phyloP scores from a whole-genome alignment of 2,113 vertebrate genomes.

The Recurvirostra avosetta region DNA sequence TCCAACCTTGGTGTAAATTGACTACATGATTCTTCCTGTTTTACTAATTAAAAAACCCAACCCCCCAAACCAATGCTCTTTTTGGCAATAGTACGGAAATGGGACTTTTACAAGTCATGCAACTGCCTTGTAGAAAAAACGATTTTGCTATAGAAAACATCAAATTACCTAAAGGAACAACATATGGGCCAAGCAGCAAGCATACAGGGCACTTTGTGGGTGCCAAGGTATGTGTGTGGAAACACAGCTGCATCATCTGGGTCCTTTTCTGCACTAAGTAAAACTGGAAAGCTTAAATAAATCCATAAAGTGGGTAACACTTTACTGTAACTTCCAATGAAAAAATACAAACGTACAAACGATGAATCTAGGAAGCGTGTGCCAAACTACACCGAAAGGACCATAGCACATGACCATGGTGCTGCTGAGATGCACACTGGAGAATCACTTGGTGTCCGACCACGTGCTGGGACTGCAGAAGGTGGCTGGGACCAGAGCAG shows the following conservation, averaged over 20 bases:
- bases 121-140: not conserved
- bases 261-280: not conserved
- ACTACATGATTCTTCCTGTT: not conserved
- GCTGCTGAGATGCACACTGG: not conserved
- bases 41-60: not conserved
- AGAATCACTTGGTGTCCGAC: not conserved
- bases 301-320: not conserved
- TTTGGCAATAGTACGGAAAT: not conserved
- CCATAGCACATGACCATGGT: accelerated
- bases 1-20: not conserved
- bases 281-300: not conserved
- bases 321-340: not conserved
- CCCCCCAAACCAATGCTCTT: not conserved
- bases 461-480: not conserved
- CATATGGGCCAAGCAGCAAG: not conserved
- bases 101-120: not conserved
- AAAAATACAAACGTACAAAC: not conserved
- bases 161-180: not conserved
- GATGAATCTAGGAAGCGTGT: not conserved
- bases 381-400: not conserved
- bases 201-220: not conserved
- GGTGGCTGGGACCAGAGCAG: not conserved
- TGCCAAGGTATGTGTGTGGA: not conserved
- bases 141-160: not conserved
- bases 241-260: not conserved